Base-by-base conservation (phyloP, 2,797 vertebrate species). In the Diceros bicornis region DNA sequence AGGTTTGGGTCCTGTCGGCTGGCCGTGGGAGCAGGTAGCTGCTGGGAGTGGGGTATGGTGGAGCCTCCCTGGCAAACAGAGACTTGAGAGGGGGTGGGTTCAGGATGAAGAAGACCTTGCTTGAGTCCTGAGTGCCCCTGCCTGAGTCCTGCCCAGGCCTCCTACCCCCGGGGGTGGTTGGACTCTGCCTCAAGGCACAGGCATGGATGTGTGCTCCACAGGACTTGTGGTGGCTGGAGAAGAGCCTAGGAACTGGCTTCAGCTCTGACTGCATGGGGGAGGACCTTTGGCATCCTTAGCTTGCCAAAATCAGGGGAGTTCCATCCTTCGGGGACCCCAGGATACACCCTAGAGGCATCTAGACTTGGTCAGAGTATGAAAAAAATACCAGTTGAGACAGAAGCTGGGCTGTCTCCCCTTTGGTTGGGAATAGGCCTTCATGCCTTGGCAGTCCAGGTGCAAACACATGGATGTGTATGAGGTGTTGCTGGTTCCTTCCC, bases 121-220 rank as follows among this genome's bases (percentile, higher is more conserved):
- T 41, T 32, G 5, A 21, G 44, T 25, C 52, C 41, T 4, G 6
- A 29, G 16, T 14, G 8, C 41, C 23, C 20, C 37, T 52, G 11
- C 68, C 44, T 57, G 57, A 41, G 17, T 41, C 50, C 27, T 29
- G 27, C 25, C 61, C 16, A 27, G 55, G 41, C 23, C 34, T 91
- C 14, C 47, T 44, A 17, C 37, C 41, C 41, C n/a, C 1, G 9
- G 0, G 8, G 52, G n/a, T 44, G 32, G n/a, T 27, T 18, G 21
- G 23, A 9, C 34, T 85, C 37, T 84, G n/a, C 17, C 57, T 21
- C 0, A 12, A 82, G 94, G 50, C 32, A 52, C 27, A 2, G 23
- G 37, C 1, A 4, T 6, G 4, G 16, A 47, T 9, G 0, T 8
- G 29, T 20, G 11, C 13, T 52, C 25, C 57, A 6, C 7, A n/a